Evolutionary conservation across 2,113 vertebrate species (phyloP), one percentile per base, ranked within the genome.

Genomic region (Scortum barcoo): DNA sequence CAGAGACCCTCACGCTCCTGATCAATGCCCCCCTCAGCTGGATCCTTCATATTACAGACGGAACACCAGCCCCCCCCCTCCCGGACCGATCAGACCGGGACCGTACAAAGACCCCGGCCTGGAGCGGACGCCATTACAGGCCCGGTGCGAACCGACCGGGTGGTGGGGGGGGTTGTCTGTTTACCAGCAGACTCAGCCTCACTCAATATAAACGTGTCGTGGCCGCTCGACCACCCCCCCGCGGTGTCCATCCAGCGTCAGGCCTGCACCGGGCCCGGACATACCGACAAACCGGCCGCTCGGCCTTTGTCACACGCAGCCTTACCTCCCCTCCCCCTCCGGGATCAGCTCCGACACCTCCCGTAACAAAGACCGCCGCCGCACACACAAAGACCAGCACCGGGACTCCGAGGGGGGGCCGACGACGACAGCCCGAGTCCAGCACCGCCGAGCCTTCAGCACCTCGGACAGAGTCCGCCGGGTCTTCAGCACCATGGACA

Each of bases 401-500:
- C 67, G 1, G 38, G 66, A 26, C 44, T 7, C 38, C 3, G 28
- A 12, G 48, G 28, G 14, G 20, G 38, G 58, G 24, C 53, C 0
- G 46, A n/a, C n/a, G 14, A 56, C 28, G 17, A 6, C 36, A 36
- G 16, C 75, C 70, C 20, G 48, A 63, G 38, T 1, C 78, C 79
- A 63, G 22, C 62, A 53, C 48, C 53, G 48, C 74, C 1, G 61
- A 89, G 72, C 28, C 12, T 86, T 91, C 90, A 87, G 91, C 89
- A 90, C 89, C 90, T 30, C 57, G 91, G 89, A 90, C 88, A 91
- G 89, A 82, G 77, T 33, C 81, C 24, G 65, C n/a, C 80, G 69
- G 60, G 70, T 78, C 72, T 93, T 91, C 91, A 94, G 93, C 88
- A 94, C 93, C 92, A 92, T 87, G 92, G 93, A 94, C 78, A 94